Evolutionary conservation across 2,797 vertebrate species (phyloP), one percentile per base, ranked within the genome.

Genomic region (Poeciliopsis infans): DNA sequence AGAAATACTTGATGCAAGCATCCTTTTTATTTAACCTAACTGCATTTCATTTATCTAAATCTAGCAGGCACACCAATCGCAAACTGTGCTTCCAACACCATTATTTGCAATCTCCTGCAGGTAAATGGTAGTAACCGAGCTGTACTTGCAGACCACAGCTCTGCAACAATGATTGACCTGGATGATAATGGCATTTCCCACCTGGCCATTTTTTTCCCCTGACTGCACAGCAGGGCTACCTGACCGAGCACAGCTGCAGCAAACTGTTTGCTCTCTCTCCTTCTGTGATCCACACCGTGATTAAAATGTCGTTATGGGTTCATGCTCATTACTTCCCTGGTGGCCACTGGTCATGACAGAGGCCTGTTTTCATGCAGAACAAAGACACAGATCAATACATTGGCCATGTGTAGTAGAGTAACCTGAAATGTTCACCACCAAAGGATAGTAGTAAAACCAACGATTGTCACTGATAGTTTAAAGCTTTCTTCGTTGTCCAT

Each of bases 381-480:
- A 86, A 80, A 82, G 72, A 76, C 49, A 76, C 51, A 10, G 77
- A 88, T 93, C 89, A 79, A 94, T 94, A 89, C 78, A 90, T 87
- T 79, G 87, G 83, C 84, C 81, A 79, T 28, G 72, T 83, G 72
- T 69, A 75, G 46, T 68, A 86, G 77, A 89, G 69, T 51, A 85
- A 64, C 64, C 85, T 66, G 16, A 77, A 74, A 55, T 70, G 55
- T 31, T 70, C 28, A 39, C 43, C 31, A 23, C n/a, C 13, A 5
- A 41, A 33, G 11, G 74, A n/a, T 73, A n/a, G 2, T 46, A 11
- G 70, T 4, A n/a, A 45, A 43, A 51, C n/a, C 39, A 76, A 51
- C 0, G 5, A 74, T 23, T 23, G 15, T 16, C 3, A 25, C 23
- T 3, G 71, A 31, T 72, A 28, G 12, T 70, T 70, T 15, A 20